Evolutionary conservation across 2,888 invertebrate genomes (phyloP).

Genomic region (Ametastegia equiseti): DNA sequence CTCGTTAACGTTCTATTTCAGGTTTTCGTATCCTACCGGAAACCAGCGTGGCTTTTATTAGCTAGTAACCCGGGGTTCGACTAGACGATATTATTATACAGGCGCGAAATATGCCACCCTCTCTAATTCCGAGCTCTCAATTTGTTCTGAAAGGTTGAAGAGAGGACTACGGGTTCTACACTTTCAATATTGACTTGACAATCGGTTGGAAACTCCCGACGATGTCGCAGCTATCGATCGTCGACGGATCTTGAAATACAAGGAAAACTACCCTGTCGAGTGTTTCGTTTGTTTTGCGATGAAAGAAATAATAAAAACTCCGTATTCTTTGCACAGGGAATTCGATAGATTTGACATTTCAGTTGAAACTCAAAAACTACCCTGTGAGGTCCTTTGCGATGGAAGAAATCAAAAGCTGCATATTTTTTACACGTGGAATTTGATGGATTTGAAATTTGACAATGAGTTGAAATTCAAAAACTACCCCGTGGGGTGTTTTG

Average conservation of each 20-base stretch:
- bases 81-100: too few species aligned
- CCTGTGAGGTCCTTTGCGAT: too few species aligned
- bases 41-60: not conserved
- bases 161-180: not conserved
- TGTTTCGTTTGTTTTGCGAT: not conserved
- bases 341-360: too few species aligned
- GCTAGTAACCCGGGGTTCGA: too few species aligned
- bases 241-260: not conserved
- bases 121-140: constrained; percentile 14
- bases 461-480: too few species aligned
- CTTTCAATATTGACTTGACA: constrained; percentile 27
- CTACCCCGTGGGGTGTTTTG: too few species aligned
- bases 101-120: not conserved
- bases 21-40: not conserved
- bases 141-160: not conserved
- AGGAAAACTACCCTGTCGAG: not conserved
- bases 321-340: too few species aligned
- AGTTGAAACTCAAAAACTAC: too few species aligned
- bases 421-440: too few species aligned
- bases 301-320: not conserved
- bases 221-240: not conserved
- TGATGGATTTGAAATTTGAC: too few species aligned
- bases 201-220: not conserved
- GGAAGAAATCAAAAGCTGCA: too few species aligned
- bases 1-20: constrained; percentile 65